Conservation (phyloP, 2,797 vertebrate species). For the Phalloptychus januarius region DNA sequence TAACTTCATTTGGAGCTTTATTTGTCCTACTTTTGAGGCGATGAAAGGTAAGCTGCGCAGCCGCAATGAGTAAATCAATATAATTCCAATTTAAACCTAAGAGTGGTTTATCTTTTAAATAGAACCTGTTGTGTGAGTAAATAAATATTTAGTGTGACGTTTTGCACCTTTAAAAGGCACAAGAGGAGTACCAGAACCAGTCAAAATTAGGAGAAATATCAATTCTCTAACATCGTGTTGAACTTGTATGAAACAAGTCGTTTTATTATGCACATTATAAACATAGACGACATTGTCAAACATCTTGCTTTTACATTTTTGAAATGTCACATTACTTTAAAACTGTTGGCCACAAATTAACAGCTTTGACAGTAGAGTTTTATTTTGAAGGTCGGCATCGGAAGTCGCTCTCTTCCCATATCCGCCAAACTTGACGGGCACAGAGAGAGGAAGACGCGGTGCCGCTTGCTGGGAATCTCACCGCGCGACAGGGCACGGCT, state of each 20-base stretch:
- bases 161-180: not conserved
- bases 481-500: constrained; percentile 8
- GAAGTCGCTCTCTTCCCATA: not conserved
- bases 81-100: not conserved
- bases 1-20: not conserved
- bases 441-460: constrained; percentile 27
- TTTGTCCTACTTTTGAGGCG: not conserved
- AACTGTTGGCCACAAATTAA: not conserved
- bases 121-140: not conserved
- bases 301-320: not conserved
- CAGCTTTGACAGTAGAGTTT: not conserved
- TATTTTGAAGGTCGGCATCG: constrained; percentile 39
- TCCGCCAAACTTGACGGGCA: constrained; percentile 14
- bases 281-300: not conserved
- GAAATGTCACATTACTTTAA: not conserved
- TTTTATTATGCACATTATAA: not conserved
- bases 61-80: constrained; percentile 40
- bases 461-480: constrained; percentile 15
- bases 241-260: not conserved
- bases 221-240: not conserved
- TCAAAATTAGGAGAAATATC: not conserved
- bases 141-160: not conserved
- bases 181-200: not conserved
- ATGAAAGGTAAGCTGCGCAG: constrained; percentile 57
- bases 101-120: constrained; percentile 19